Conservation (phyloP, 2,113 vertebrate species). For the Ivindomyrus marchei region DNA sequence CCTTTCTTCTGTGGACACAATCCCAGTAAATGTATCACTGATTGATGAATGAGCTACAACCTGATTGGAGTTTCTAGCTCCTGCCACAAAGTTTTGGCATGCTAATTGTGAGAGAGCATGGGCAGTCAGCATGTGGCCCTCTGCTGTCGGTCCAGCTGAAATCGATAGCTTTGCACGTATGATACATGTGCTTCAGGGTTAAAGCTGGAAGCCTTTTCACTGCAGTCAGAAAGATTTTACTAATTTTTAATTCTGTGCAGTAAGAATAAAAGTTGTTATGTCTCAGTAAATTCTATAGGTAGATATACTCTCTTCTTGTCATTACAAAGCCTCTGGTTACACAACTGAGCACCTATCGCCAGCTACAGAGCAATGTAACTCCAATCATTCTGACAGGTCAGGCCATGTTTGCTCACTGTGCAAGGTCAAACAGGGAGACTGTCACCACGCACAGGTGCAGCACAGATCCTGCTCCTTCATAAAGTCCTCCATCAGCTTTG, state of each 20-base stretch:
- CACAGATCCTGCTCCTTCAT: background rate
- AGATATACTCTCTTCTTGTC: background rate
- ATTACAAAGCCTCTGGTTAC: background rate
- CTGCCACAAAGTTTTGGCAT: background rate
- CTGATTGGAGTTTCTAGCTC: background rate
- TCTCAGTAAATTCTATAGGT: background rate
- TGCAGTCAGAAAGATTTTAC: background rate
- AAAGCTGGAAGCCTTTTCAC: background rate
- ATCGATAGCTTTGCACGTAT: background rate
- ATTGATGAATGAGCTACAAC: background rate
- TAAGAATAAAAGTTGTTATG: background rate
- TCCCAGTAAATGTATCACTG: background rate
- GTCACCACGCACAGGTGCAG: background rate
- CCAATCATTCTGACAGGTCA: background rate
- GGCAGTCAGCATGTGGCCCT: background rate
- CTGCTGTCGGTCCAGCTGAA: background rate
- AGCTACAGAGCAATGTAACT: background rate
- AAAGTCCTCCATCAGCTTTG: background rate
- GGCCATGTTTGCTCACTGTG: background rate
- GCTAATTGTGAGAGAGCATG: background rate
- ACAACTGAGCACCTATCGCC: background rate
- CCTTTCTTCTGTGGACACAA: background rate
- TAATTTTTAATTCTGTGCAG: background rate
- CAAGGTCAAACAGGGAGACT: background rate
- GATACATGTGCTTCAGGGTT: background rate